phyloP scores from a whole-genome alignment of 2,888 invertebrate species.

The Pseudeuparius sepicola region DNA sequence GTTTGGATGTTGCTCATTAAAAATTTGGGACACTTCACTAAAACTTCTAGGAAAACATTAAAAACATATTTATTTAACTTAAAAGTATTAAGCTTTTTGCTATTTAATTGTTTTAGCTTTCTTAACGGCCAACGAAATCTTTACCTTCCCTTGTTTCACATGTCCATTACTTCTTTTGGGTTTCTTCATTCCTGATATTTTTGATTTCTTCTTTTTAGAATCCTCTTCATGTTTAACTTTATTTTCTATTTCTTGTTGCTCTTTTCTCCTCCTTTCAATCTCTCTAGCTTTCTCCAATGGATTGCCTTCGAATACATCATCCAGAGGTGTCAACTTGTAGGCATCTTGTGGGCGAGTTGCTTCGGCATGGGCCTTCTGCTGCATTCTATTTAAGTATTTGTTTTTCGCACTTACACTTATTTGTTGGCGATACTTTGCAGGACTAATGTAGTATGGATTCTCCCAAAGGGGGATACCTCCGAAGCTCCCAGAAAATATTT shows the following conservation, averaged over 20 bases:
- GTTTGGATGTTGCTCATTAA: too few relatives aligned
- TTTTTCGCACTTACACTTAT: slow-evolving; percentile 24
- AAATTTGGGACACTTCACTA: too few relatives aligned
- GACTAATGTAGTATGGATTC: slow-evolving; percentile 84
- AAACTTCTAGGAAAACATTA: too few relatives aligned
- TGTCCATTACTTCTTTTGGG: too few relatives aligned
- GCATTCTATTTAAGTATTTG: slow-evolving; percentile 67
- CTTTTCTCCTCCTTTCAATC: slow-evolving; percentile 9
- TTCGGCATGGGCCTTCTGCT: slow-evolving; percentile 69
- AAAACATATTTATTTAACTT: too few relatives aligned
- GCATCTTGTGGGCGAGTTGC: slow-evolving; percentile 61
- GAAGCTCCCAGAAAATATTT: slow-evolving; percentile 93
- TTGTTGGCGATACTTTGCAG: slow-evolving; percentile 71
- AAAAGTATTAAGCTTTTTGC: too few relatives aligned
- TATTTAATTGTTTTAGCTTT: too few relatives aligned
- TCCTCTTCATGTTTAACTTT: slow-evolving; percentile 4
- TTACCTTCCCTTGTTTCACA: too few relatives aligned
- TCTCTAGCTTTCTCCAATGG: slow-evolving; percentile 47
- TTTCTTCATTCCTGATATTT: too few relatives aligned
- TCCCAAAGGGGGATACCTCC: slow-evolving; percentile 88
- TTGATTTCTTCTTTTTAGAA: neutral
- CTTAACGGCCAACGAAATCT: too few relatives aligned
- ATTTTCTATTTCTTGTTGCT: slow-evolving; percentile 5
- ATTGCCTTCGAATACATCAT: slow-evolving; percentile 62
- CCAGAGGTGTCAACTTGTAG: slow-evolving; percentile 61